Evolutionary conservation across 2,113 vertebrate genomes (phyloP).

Genomic region (Indri indri): DNA sequence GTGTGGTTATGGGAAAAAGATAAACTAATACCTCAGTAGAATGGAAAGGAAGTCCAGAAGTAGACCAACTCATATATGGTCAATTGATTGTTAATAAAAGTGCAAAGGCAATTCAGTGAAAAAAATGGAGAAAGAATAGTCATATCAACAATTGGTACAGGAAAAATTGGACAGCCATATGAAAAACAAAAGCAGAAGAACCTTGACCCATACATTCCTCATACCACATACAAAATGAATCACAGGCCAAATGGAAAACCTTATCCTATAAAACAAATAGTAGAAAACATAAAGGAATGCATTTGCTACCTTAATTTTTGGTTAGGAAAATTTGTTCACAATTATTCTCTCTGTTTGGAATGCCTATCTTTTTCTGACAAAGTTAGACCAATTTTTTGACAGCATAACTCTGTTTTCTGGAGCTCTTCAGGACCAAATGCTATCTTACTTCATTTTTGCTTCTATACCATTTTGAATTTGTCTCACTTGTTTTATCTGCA

Average conservation of each 20-base stretch:
- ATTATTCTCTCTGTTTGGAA: neutral
- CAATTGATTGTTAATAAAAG: neutral
- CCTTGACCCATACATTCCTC: neutral
- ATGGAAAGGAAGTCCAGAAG: neutral
- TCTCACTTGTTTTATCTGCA: neutral
- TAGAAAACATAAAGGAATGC: neutral
- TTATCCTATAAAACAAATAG: neutral
- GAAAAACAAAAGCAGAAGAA: neutral
- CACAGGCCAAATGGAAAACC: neutral
- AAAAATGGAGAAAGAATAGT: neutral
- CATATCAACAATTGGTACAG: neutral
- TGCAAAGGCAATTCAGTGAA: neutral
- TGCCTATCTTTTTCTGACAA: neutral
- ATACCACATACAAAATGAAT: neutral
- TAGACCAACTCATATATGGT: neutral
- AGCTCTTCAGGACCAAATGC: neutral
- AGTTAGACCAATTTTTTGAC: neutral
- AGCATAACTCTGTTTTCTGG: neutral
- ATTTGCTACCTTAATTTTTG: neutral
- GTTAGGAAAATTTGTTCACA: neutral
- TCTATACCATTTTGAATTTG: neutral
- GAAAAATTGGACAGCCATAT: neutral
- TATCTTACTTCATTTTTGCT: neutral
- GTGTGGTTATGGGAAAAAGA: neutral
- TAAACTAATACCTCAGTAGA: neutral